Conservation (phyloP, 2,888 invertebrate genomes). For the Pandemis cinnamomeana region DNA sequence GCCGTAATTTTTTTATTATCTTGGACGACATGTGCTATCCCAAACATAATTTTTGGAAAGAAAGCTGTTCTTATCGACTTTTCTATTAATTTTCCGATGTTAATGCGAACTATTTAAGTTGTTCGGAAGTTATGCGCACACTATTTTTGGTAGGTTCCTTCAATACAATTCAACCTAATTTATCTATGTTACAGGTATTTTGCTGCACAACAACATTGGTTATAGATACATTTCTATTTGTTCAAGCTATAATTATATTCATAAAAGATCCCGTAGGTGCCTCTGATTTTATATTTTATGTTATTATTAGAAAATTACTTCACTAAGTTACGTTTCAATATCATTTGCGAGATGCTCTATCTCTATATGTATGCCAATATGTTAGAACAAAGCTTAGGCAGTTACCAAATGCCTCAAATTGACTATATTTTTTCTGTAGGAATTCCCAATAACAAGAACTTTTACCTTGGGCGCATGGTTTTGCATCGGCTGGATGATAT, state of each 20-base stretch:
- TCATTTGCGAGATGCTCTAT: too few relatives aligned
- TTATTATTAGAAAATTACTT: not conserved
- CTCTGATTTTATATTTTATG: not conserved
- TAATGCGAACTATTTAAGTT: too few relatives aligned
- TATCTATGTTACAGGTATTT: conserved; percentile 52
- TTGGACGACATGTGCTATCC: too few relatives aligned
- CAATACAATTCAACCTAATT: not conserved
- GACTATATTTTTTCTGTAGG: conserved; percentile 45
- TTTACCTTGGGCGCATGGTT: conserved; percentile 56
- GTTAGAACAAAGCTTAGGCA: too few relatives aligned
- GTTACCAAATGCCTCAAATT: not conserved
- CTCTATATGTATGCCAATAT: too few relatives aligned
- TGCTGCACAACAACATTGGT: conserved; percentile 50
- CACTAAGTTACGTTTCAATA: too few relatives aligned
- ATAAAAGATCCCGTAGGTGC: conserved; percentile 54
- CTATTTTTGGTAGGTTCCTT: too few relatives aligned
- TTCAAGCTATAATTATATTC: conserved; percentile 59
- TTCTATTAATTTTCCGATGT: too few relatives aligned
- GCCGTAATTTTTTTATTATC: too few relatives aligned
- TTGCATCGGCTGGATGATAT: conserved; percentile 54
- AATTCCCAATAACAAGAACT: conserved; percentile 53
- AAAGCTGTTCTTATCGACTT: too few relatives aligned
- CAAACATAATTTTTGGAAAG: too few relatives aligned
- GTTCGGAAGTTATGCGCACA: too few relatives aligned
- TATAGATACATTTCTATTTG: conserved; percentile 58